phyloP scores from a whole-genome alignment of 2,888 invertebrate genomes.

The Empis stercorea region DNA sequence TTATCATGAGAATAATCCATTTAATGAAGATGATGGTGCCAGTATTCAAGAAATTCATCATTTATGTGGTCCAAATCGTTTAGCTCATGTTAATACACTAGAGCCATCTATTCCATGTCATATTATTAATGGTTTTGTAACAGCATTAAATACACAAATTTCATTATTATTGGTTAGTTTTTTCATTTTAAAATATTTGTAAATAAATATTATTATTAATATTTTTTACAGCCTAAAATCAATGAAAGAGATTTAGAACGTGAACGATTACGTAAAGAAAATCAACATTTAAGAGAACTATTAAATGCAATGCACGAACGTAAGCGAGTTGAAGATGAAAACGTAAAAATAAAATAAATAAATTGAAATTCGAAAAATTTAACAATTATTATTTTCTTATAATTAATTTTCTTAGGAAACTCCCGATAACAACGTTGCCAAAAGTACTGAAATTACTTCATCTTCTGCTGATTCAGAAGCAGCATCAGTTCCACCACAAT shows the following conservation, averaged over 20 bases:
- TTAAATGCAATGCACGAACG: constrained; percentile 47
- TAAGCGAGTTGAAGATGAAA: constrained; percentile 31
- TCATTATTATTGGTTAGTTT: constrained; percentile 52
- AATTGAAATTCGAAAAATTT: not conserved
- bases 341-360: constrained; percentile 7
- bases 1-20: constrained; percentile 15
- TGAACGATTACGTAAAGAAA: constrained; percentile 55
- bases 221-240: constrained; percentile 47
- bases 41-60: constrained; percentile 9
- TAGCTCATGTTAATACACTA: constrained; percentile 33
- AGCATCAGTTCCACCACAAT: not conserved
- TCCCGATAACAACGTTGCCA: constrained; percentile 31
- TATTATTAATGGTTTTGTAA: constrained; percentile 48
- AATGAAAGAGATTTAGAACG: constrained; percentile 64
- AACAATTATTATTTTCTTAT: constrained; percentile 1
- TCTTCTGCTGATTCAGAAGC: not conserved
- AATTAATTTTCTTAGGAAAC: constrained; percentile 27
- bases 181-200: too few relatives aligned
- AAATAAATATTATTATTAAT: not conserved
- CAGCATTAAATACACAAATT: constrained; percentile 50
- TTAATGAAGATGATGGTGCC: constrained; percentile 20
- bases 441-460: constrained; percentile 18
- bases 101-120: constrained; percentile 48
- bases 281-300: constrained; percentile 58
- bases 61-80: constrained; percentile 35